phyloP scores from a whole-genome alignment of 2,113 vertebrate species.

The Xerus inauris region DNA sequence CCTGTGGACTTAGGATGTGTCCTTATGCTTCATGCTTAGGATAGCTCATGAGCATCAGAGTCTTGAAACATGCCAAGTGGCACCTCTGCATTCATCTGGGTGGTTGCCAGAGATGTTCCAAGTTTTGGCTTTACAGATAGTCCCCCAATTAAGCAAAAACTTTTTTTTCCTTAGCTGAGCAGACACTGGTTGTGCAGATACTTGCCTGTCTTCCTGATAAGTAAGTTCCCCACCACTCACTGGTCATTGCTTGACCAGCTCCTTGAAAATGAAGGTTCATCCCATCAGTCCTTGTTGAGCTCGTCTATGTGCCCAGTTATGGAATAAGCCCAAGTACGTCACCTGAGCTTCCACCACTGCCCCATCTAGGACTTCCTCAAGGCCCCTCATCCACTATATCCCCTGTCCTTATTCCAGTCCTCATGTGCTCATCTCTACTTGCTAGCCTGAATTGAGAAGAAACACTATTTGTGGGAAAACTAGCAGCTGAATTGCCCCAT shows the following conservation, averaged over 20 bases:
- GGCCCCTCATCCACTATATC: neutral
- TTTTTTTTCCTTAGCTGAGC: constrained; percentile 7
- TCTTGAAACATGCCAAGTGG: neutral
- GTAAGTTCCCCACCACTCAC: neutral
- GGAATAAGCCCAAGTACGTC: rapidly evolving
- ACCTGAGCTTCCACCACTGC: rapidly evolving
- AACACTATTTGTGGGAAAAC: neutral
- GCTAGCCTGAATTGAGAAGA: too few species aligned
- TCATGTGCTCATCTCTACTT: too few species aligned
- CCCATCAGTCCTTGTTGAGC: neutral
- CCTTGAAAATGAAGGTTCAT: neutral
- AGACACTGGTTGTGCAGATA: neutral
- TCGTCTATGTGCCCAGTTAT: rapidly evolving
- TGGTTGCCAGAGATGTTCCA: neutral
- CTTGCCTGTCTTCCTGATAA: neutral
- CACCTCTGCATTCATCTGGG: neutral
- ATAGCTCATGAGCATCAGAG: too few species aligned
- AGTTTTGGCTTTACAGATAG: neutral
- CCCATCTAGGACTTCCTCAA: rapidly evolving
- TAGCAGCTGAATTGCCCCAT: neutral
- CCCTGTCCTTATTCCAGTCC: too few species aligned
- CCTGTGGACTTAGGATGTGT: neutral
- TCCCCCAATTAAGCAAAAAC: neutral
- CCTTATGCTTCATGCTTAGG: neutral
- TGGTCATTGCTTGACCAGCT: neutral